phyloP scores from a whole-genome alignment of 2,113 vertebrate genomes.

The Pitta sordida region DNA sequence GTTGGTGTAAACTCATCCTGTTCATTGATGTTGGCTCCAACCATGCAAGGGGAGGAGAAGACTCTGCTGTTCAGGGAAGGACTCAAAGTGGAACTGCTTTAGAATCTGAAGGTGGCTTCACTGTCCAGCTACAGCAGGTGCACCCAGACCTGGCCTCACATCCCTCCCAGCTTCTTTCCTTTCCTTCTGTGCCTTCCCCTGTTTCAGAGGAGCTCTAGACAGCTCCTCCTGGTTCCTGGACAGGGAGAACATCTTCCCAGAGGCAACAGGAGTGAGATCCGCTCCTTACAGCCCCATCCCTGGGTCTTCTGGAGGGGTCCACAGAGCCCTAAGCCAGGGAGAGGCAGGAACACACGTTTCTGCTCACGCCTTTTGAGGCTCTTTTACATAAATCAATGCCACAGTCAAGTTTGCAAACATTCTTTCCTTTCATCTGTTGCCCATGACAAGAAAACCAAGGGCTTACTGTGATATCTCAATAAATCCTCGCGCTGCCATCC shows the following conservation, averaged over 20 bases:
- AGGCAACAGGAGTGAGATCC: fast-evolving
- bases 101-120: background rate
- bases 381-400: background rate
- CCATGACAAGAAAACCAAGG: background rate
- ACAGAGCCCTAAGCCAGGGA: background rate
- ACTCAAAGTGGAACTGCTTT: background rate
- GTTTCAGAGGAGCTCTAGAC: background rate
- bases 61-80: background rate
- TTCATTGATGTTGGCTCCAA: background rate
- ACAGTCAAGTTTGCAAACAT: background rate
- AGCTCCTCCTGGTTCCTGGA: background rate
- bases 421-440: slow-evolving; percentile 30
- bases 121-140: fast-evolving
- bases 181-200: background rate
- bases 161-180: background rate
- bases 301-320: fast-evolving
- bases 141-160: fast-evolving
- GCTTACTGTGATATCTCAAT: slow-evolving; percentile 9
- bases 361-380: background rate
- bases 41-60: background rate
- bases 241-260: background rate
- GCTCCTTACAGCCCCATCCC: background rate
- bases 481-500: background rate
- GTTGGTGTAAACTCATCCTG: background rate
- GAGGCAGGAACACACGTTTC: background rate